Conservation (phyloP, 2,113 vertebrate genomes). For the Coracopsis vasa region DNA sequence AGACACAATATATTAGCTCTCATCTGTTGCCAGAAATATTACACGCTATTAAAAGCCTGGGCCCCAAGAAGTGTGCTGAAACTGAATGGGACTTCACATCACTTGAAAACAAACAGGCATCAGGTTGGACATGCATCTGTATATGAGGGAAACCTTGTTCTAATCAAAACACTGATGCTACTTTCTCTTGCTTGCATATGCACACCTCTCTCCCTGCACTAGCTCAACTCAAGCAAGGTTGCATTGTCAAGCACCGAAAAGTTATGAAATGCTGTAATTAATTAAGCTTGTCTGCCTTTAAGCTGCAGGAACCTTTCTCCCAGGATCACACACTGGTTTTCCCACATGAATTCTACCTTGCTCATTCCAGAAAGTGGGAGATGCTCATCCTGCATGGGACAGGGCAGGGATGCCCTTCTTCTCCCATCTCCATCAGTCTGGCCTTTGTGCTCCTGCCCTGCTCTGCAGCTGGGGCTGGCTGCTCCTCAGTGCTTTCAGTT, state of each 20-base stretch:
- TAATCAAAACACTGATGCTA: not conserved
- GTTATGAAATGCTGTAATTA: not conserved
- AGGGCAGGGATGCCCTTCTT: not conserved
- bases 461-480: not conserved
- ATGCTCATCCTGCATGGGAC: accelerated
- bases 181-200: not conserved
- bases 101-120: constrained; percentile 17
- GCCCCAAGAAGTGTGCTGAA: constrained; percentile 18
- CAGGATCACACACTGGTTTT: not conserved
- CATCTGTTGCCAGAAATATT: constrained; percentile 67
- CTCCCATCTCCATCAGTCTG: not conserved
- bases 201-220: not conserved
- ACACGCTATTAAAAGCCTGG: constrained; percentile 38
- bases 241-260: not conserved
- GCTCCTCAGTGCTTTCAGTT: not conserved
- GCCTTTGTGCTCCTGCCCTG: not conserved
- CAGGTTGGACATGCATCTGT: not conserved
- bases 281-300: not conserved
- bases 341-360: not conserved
- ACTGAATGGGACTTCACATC: not conserved
- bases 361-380: accelerated
- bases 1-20: constrained; percentile 52
- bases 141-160: not conserved
- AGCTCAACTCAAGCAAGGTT: accelerated
- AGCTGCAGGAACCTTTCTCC: not conserved